phyloP scores from a whole-genome alignment of 2,113 vertebrate genomes.

The Cisticola juncidis region DNA sequence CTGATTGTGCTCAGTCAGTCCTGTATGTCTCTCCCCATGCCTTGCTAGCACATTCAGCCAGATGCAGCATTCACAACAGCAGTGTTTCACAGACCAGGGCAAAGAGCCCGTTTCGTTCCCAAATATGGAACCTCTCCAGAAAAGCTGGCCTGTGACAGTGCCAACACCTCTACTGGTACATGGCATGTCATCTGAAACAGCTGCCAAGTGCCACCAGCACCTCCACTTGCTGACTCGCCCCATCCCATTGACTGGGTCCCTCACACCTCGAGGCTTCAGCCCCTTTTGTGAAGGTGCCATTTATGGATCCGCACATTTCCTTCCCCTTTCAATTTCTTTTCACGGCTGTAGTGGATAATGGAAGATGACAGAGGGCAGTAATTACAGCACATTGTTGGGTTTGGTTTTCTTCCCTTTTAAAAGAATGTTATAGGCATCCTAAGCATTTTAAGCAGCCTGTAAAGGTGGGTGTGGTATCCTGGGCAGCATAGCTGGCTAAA shows the following conservation, averaged over 20 bases:
- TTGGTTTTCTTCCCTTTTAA: neutral
- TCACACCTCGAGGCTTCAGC: fast-evolving
- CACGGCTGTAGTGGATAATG: neutral
- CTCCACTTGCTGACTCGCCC: neutral
- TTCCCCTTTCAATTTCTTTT: neutral
- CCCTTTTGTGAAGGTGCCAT: neutral
- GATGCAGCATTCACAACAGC: neutral
- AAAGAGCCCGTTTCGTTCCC: neutral
- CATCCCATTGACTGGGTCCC: neutral
- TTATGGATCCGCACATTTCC: neutral
- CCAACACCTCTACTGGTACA: neutral
- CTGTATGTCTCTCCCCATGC: neutral
- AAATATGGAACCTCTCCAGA: neutral
- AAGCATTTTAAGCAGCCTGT: slow-evolving; percentile 34
- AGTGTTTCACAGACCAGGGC: neutral
- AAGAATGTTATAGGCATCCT: neutral
- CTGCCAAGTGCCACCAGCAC: neutral
- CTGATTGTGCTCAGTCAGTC: neutral
- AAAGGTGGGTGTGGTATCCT: slow-evolving; percentile 3
- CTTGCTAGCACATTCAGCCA: neutral
- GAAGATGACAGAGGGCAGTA: neutral
- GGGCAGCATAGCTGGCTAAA: neutral
- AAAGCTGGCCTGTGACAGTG: neutral
- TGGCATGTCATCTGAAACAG: neutral
- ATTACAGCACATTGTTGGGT: neutral